These are phyloP conservation scores for Calidris pugnax DNA, from an alignment of 2,113 vertebrate species.

Conservation along the genomic window DNA sequence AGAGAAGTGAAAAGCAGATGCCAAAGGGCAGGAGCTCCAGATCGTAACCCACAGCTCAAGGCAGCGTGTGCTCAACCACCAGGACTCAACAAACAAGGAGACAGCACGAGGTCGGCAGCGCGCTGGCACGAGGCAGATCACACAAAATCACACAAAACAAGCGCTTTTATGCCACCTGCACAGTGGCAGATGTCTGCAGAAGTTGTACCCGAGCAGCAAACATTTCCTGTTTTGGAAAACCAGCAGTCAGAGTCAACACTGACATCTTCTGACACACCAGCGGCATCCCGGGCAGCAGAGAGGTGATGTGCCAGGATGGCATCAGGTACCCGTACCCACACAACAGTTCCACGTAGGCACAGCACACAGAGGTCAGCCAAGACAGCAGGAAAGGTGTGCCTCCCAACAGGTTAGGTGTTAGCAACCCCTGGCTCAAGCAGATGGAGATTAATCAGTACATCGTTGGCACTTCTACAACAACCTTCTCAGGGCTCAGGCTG, in stretches of 20 bases:
- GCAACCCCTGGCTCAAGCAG: neutral
- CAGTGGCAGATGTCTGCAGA: neutral
- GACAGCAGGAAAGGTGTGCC: fast-evolving
- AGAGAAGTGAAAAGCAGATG: neutral
- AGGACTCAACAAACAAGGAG: neutral
- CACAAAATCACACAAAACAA: neutral
- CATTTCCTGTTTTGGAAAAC: neutral
- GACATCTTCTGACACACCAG: neutral
- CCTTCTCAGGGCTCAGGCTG: neutral
- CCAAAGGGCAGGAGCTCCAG: neutral
- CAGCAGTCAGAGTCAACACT: neutral
- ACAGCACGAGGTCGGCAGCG: fast-evolving
- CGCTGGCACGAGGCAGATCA: neutral
- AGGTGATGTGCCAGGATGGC: neutral
- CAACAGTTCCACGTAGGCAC: fast-evolving
- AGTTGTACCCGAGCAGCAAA: neutral
- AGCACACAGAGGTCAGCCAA: neutral
- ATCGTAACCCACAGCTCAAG: neutral
- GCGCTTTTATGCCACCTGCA: neutral
- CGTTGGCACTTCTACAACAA: neutral
- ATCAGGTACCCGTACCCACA: fast-evolving
- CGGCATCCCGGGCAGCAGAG: neutral
- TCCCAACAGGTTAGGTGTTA: neutral
- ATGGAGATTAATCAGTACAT: neutral
- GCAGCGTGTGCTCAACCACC: neutral